Base-by-base conservation (phyloP, 1,140 invertebrate genomes). In the Daktulosphaira vitifoliae region DNA sequence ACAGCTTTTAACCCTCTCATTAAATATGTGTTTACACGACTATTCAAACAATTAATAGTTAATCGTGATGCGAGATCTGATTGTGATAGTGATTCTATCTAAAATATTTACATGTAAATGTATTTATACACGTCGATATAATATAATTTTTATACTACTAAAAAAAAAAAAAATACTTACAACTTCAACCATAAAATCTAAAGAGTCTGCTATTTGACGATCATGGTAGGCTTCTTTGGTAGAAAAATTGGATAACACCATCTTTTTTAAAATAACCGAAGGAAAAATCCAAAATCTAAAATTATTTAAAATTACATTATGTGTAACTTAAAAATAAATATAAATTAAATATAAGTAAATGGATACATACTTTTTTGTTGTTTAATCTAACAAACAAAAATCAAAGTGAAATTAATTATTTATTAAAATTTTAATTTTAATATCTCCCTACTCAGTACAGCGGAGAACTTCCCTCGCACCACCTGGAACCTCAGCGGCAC, bases 111-210 rank as follows among this genome's bases (percentile, higher is more conserved):
- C n/a, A n/a, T n/a, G n/a, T n/a, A n/a, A n/a, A n/a, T n/a, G n/a
- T n/a, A n/a, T n/a, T n/a, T n/a, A n/a, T n/a, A n/a, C n/a, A n/a
- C n/a, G n/a, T n/a, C n/a, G n/a, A n/a, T n/a, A 33, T 23, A 18
- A 62, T 26, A 50, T 23, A 49, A 29, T 42, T 46, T 11, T n/a
- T 22, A 13, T 15, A 25, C 29, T 23, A 2, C 25, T 29, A 44
- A 50, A 50, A 13, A 33, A 38, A 66, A 18, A 20, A 16, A 39
- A 68, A 23, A 3, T 42, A 65, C 26, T 79, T 81, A 92, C 90
- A 75, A 84, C 84, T 79, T 92, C 88, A 1, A 89, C 88, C 87
- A 94, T 91, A 74, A 95, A 95, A 76, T 94, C 90, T 67, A 92
- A 84, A 26, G 90, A 85, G 71, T 90, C 86, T 48, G 87, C 83